Evolutionary conservation across 2,888 invertebrate genomes (phyloP), one percentile per base, ranked within the genome.

Genomic region (Limnephilus marmoratus): DNA sequence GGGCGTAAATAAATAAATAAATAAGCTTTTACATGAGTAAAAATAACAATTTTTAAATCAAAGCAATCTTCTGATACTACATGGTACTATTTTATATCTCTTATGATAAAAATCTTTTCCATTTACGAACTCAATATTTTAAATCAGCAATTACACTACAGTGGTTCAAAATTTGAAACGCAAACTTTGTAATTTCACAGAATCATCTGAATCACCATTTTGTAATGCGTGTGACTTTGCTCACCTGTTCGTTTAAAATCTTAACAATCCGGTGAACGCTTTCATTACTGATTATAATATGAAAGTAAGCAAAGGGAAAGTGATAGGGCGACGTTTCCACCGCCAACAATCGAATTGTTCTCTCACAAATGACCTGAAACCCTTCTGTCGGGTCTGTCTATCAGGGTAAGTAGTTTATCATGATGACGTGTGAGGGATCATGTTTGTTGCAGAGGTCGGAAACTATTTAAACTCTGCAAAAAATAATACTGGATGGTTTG

Each of bases 321-420:
- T 68, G 29, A 34, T 31, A 49, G 82, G 90, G 45, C n/a, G 49
- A 82, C 41, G 41, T 82, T 82, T 31, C 31, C 45, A 82, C 82
- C 31, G n/a, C 81, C 49, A 24, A 89, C 82, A 90, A 90, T 90
- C 31, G 81, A 90, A 90, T 90, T 90, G 90, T 90, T 90, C 90
- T 82, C 90, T 49, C 90, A 82, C 90, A 90, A 90, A 82, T 90
- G 90, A 81, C 90, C 90, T 90, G 37, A 88, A 88, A 29, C 88
- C 80, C 68, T 89, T 80, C 81, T 37, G 68, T 81, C 34, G 88
- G 80, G 37, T 81, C 80, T 80, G 88, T 89, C 88, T 80, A 82
- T 82, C 45, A 53, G 81, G 49, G 45, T 49, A 49, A 81, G 80
- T 80, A 80, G 82, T 90, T 90, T 90, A 90, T 81, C 82, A 45